These are phyloP conservation scores for Cherax quadricarinatus DNA, from an alignment of 1,140 invertebrate species.

Conservation along the genomic window DNA sequence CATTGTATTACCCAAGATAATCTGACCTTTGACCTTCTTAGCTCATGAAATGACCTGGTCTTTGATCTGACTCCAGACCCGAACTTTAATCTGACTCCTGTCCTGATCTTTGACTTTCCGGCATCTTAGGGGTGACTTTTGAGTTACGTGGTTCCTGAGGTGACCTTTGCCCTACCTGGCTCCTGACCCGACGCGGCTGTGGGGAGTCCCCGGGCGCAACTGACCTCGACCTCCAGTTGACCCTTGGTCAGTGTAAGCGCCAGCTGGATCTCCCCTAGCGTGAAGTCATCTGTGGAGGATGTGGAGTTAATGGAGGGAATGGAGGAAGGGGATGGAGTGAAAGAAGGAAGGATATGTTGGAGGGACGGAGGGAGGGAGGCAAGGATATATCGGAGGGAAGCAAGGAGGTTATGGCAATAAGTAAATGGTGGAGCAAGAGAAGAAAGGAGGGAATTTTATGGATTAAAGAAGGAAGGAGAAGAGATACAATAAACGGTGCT, in stretches of 20 bases:
- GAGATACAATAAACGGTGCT: no score
- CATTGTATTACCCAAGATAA: no score
- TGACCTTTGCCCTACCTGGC: conserved; percentile 78
- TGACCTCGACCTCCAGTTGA: conserved; percentile 92
- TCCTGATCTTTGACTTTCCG: no score
- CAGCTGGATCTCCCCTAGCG: conserved; percentile 89
- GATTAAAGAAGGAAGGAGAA: no score
- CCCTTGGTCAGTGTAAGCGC: conserved; percentile 93
- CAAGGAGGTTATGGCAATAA: not conserved
- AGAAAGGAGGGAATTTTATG: not conserved
- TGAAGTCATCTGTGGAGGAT: conserved; percentile 69
- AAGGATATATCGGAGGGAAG: not conserved
- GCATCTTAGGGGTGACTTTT: no score
- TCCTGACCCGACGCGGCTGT: conserved; percentile 77
- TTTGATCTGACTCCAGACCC: no score
- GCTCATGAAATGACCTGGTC: no score
- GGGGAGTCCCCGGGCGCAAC: conserved; percentile 81
- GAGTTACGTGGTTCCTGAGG: no score
- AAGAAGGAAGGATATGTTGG: not conserved
- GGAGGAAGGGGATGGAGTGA: not conserved
- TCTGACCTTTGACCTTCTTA: no score
- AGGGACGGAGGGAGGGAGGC: not conserved
- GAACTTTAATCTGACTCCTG: no score
- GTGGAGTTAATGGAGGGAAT: not conserved
- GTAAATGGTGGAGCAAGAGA: not conserved